Evolutionary conservation across 2,113 vertebrate genomes (phyloP), one percentile per base, ranked within the genome.

Genomic region (Oncorhynchus tshawytscha): DNA sequence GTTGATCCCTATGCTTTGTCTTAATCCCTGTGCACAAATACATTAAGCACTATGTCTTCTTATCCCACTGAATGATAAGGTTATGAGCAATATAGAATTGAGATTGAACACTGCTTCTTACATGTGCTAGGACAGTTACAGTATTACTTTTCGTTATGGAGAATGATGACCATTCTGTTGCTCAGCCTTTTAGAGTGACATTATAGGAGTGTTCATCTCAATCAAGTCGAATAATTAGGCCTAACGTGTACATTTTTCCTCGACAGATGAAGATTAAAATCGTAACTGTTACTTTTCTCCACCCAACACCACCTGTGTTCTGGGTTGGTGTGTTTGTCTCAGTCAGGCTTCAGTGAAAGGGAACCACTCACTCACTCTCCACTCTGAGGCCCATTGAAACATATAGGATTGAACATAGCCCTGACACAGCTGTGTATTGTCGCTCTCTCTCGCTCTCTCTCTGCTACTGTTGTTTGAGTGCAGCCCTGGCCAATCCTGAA

Each of bases 211-310:
- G 49, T 81, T 86, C 80, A 88, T 88, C 83, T 88, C 77, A 78
- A 82, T 88, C 83, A 70, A 81, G 72, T 89, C 85, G 79, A 90
- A 81, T 72, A 80, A 74, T 86, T 82, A 78, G 45, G 62, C 51
- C 76, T 54, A 67, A 68, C 78, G 34, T 80, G 80, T 88, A 80
- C 39, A 79, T 89, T 74, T 78, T 13, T 49, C 68, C 75, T 51
- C 5, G 31, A 54, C 11, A 78, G 74, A 78, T 72, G 81, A 71
- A 45, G 67, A 72, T 67, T 79, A 80, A 80, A 80, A 88, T 84
- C 87, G 76, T 74, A 78, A 54, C 51, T 4, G 51, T 18, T 18
- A 18, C 16, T 18, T 54, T 54, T 54, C 49, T 88, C 81, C 88
- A 77, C 71, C 60, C 72, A 27, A 51, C 60, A n/a, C 72, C 48